Evolutionary conservation across 2,888 invertebrate species (phyloP), one percentile per base, ranked within the genome.

Genomic region (Eucera pruinosa): DNA sequence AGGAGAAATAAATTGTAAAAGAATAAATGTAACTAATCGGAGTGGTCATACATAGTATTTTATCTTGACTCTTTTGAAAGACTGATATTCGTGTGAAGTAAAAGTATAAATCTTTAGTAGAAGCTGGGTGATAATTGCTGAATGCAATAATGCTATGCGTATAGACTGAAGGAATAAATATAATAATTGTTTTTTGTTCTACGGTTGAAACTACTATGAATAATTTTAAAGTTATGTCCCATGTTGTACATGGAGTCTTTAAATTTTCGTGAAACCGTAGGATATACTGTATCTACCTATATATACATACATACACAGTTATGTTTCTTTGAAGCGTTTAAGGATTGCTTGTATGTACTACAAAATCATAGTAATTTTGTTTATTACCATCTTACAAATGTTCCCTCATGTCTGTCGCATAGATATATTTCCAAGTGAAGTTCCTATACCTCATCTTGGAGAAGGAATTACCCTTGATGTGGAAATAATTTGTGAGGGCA

Each of bases 31-130:
- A 58, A 52, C 23, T 47, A 25, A 48, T 45, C 18, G 15, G 20
- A n/a, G n/a, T 25, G n/a, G 25, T 57, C 45, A 47, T 69, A 43
- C 2, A 54, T 48, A 50, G 30, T 66, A 67, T 75, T 82, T 36
- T 47, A 67, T 70, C 60, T 81, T 78, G 85, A 74, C 84, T 83
- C 84, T 85, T 83, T 81, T 60, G 13, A 77, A 85, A 85, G 83
- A 81, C 58, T 81, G 76, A 78, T 81, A 61, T 79, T 61, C 55
- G 64, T 65, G 79, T 61, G 66, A 79, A 54, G 60, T 73, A 58
- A 50, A 60, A 67, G 33, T 78, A 69, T 80, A 73, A 76, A 85
- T 78, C 78, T 72, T 48, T 81, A 71, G 66, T 78, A 78, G 74
- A 82, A 61, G 65, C 48, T 52, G 78, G 84, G 82, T 66, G 73